Evolutionary conservation across 2,113 vertebrate genomes (phyloP).

Genomic region (Pipa parva): DNA sequence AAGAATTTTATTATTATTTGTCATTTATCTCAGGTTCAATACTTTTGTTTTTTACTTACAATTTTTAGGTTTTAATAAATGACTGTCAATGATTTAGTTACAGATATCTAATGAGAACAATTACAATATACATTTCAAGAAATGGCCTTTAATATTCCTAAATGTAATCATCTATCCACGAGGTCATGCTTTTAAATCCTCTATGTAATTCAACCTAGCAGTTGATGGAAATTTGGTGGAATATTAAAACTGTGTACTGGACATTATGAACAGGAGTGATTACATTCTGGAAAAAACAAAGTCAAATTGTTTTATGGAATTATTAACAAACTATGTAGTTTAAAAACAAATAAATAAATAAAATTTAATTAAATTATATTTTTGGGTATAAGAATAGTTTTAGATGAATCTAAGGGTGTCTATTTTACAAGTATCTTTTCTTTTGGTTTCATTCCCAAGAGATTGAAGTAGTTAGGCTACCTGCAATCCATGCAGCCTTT

Average conservation of each 20-base stretch:
- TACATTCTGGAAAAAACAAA: too few species aligned
- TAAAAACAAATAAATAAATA: too few species aligned
- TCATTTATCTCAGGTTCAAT: slow-evolving; percentile 3
- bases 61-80: slow-evolving; percentile 33
- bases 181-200: slow-evolving; percentile 23
- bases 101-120: slow-evolving; percentile 27
- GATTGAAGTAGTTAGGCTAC: too few species aligned
- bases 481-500: too few species aligned
- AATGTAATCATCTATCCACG: slow-evolving; percentile 24
- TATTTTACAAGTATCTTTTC: too few species aligned
- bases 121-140: slow-evolving; percentile 21
- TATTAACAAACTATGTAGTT: too few species aligned
- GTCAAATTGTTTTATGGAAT: too few species aligned
- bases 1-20: background rate
- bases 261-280: too few species aligned
- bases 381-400: too few species aligned
- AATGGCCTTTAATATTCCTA: slow-evolving; percentile 37
- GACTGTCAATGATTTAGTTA: slow-evolving; percentile 13
- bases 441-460: too few species aligned
- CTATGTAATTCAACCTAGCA: slow-evolving; percentile 21
- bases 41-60: background rate
- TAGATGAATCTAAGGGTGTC: too few species aligned
- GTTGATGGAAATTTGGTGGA: slow-evolving; percentile 10
- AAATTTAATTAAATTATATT: too few species aligned
- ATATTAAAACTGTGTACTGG: slow-evolving; percentile 14